Base-by-base conservation (phyloP, 2,113 vertebrate species). In the Seriola rivoliana region DNA sequence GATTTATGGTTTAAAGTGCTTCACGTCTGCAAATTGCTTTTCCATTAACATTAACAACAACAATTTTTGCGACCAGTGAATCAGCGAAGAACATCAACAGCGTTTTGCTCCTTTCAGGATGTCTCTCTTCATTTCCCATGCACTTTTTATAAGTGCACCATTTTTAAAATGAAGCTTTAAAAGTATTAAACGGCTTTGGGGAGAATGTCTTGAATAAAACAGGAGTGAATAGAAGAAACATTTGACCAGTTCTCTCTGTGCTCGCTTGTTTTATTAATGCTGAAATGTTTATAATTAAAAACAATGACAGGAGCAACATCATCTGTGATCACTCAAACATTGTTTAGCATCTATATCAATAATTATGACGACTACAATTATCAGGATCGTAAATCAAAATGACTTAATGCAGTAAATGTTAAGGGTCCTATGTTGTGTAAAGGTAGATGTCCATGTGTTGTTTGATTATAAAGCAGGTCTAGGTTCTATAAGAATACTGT, bases 21-120 rank as follows among this genome's bases (percentile, higher is more conserved):
- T 59, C 46, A 69, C 50, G 23, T 80, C 80, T 71, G 79, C 63
- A 78, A 85, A 87, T 74, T 85, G 88, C 82, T 88, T 90, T 83
- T 90, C 88, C 76, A 88, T 88, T 85, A 90, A 88, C 80, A 29
- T 40, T 54, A 85, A 74, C 77, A 85, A 77, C 58, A 50, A 6
- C 60, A 82, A 76, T 44, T 76, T 29, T 52, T 21, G 62, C 65
- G 75, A 79, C 71, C 71, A 7, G 78, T 81, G 84, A 82, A 84
- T 84, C 85, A 76, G 74, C 5, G 38, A 11, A 7, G 64, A 60
- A 25, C 75, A 1, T 72, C 78, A 52, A 2, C 70, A 54, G 65
- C 46, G 0, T 19, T 36, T 5, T 57, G 63, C 7, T 40, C 60
- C 55, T 70, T 25, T 76, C 3, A 78, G 69, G 59, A 81, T 59